phyloP scores from a whole-genome alignment of 2,113 vertebrate species.

The Epinephelus fuscoguttatus region DNA sequence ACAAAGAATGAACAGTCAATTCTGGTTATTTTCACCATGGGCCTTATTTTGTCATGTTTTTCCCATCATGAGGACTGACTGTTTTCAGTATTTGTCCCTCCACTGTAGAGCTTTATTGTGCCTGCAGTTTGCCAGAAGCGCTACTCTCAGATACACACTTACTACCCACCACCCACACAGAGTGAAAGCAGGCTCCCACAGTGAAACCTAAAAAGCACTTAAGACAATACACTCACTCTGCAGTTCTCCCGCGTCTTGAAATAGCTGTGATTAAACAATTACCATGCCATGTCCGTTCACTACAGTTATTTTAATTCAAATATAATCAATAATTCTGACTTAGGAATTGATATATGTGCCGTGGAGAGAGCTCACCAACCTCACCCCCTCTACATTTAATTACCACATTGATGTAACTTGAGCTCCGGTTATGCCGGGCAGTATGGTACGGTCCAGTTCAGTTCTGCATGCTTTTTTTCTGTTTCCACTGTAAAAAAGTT shows the following conservation, averaged over 20 bases:
- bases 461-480: too few relatives aligned
- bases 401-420: neutral
- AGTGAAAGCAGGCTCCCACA: slow-evolving; percentile 31
- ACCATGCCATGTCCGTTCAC: slow-evolving; percentile 1
- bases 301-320: neutral
- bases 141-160: slow-evolving; percentile 20
- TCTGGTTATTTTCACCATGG: slow-evolving; percentile 6
- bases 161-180: slow-evolving; percentile 33
- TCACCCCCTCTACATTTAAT: neutral
- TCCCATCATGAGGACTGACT: neutral
- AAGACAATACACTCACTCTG: slow-evolving; percentile 16
- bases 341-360: neutral
- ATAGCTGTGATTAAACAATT: slow-evolving; percentile 28
- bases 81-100: slow-evolving; percentile 36
- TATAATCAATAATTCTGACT: slow-evolving; percentile 11
- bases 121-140: slow-evolving; percentile 3
- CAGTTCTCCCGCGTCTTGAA: neutral
- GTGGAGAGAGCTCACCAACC: neutral
- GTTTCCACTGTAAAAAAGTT: too few relatives aligned
- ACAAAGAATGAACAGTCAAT: neutral
- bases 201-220: slow-evolving; percentile 34
- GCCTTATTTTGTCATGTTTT: slow-evolving; percentile 8
- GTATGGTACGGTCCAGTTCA: too few relatives aligned
- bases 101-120: slow-evolving; percentile 21
- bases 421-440: neutral